Evolutionary conservation across 2,797 vertebrate species (phyloP).

Genomic region (Carduelis carduelis): DNA sequence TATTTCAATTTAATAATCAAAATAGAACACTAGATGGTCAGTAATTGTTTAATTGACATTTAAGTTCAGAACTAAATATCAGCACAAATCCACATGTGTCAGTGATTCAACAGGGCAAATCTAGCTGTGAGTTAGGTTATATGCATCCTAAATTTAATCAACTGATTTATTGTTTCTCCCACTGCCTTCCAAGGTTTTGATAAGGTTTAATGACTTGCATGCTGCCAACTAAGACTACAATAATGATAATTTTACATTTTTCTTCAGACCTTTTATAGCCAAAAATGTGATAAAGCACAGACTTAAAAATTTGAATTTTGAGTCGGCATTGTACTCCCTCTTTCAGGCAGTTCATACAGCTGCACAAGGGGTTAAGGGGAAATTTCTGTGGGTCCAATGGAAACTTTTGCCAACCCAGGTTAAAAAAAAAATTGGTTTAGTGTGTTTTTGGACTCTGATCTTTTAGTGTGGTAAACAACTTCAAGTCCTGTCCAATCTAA

Average conservation of each 20-base stretch:
- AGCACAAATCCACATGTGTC: background rate
- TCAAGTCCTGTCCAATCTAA: background rate
- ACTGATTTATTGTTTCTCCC: background rate
- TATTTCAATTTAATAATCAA: background rate
- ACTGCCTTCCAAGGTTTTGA: background rate
- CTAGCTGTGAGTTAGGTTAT: background rate
- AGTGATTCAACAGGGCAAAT: background rate
- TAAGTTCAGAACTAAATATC: background rate
- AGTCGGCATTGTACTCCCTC: background rate
- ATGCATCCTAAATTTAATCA: background rate
- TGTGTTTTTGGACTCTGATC: background rate
- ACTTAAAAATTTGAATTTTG: background rate
- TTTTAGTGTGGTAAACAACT: background rate
- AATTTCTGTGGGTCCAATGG: background rate
- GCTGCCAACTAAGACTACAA: background rate
- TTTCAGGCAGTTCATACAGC: background rate
- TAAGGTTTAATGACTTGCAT: background rate
- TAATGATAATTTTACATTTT: background rate
- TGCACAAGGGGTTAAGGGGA: background rate
- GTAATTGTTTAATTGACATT: background rate
- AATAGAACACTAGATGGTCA: background rate
- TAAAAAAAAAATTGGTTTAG: background rate
- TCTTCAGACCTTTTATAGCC: background rate
- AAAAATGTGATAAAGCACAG: background rate
- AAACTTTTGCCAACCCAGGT: background rate